phyloP scores from a whole-genome alignment of 2,888 invertebrate species.

The Nomada hirtipes region DNA sequence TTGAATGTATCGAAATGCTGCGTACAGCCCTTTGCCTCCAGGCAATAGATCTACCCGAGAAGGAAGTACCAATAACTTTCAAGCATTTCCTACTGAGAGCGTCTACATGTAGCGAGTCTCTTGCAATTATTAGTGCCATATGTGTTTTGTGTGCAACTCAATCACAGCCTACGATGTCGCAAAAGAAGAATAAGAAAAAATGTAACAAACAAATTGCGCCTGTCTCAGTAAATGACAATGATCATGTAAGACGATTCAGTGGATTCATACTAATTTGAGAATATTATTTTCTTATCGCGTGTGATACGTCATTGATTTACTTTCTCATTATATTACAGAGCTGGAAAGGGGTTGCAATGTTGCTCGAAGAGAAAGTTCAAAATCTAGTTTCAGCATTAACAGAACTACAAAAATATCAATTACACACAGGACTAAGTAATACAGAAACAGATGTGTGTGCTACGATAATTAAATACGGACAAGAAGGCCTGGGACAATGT shows the following conservation, averaged over 20 bases:
- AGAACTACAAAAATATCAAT: slow-evolving; percentile 77
- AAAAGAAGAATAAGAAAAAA: slow-evolving; percentile 81
- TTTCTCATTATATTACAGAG: slow-evolving; percentile 69
- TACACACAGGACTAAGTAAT: slow-evolving; percentile 74
- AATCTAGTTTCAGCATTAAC: slow-evolving; percentile 75
- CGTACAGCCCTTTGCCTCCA: slow-evolving; percentile 71
- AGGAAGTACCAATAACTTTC: slow-evolving; percentile 76
- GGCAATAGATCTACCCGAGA: slow-evolving; percentile 74
- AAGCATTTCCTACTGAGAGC: slow-evolving; percentile 79
- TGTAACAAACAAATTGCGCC: slow-evolving; percentile 74
- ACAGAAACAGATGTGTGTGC: slow-evolving; percentile 70
- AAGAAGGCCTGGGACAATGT: slow-evolving; percentile 79
- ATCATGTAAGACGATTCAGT: slow-evolving; percentile 70
- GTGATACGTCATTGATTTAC: background rate
- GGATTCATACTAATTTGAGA: background rate
- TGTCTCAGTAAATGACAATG: slow-evolving; percentile 68
- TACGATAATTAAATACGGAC: slow-evolving; percentile 75
- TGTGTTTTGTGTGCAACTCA: slow-evolving; percentile 75
- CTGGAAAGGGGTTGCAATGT: slow-evolving; percentile 76
- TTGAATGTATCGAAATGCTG: slow-evolving; percentile 76
- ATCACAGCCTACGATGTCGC: slow-evolving; percentile 72
- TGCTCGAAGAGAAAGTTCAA: slow-evolving; percentile 77
- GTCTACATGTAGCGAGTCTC: slow-evolving; percentile 82
- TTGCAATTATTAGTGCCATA: slow-evolving; percentile 80
- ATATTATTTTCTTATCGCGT: background rate